phyloP scores from a whole-genome alignment of 1,140 invertebrate genomes.

The Drosophila quadrilineata region DNA sequence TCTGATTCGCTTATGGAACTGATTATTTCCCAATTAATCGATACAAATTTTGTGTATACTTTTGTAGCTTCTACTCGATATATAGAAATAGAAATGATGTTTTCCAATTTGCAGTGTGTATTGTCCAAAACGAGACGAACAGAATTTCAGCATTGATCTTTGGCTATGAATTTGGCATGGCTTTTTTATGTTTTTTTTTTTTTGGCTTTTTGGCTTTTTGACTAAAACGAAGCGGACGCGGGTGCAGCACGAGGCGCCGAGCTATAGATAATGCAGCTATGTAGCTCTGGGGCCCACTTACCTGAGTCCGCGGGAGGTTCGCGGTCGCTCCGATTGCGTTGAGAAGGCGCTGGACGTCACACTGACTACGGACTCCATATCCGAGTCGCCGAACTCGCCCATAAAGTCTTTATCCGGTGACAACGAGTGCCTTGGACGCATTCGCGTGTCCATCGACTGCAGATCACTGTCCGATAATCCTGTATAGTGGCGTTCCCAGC shows the following conservation, averaged over 20 bases:
- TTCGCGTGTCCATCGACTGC: constrained; percentile 83
- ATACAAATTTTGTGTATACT: constrained; percentile 56
- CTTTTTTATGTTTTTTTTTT: too few species aligned
- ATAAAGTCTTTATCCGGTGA: constrained; percentile 88
- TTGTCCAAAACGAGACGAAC: constrained; percentile 42
- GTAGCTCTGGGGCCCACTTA: constrained; percentile 82
- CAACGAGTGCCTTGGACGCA: constrained; percentile 83
- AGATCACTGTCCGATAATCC: constrained; percentile 92
- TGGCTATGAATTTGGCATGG: constrained; percentile 47
- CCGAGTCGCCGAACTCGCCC: constrained; percentile 89
- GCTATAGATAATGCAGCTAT: too few species aligned
- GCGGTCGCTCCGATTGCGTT: constrained; percentile 93
- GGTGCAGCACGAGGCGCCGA: constrained; percentile 15
- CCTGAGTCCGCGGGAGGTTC: constrained; percentile 87
- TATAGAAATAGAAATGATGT: constrained; percentile 6
- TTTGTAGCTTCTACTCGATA: constrained; percentile 45
- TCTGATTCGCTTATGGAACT: constrained; percentile 22
- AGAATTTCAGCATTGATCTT: constrained; percentile 62
- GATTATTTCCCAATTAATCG: constrained; percentile 39
- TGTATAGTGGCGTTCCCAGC: constrained; percentile 90
- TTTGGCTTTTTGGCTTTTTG: constrained; percentile 25
- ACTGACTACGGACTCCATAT: constrained; percentile 93
- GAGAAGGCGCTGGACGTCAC: constrained; percentile 95
- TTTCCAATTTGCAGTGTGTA: constrained; percentile 29
- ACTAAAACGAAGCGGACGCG: constrained; percentile 33